Base-by-base conservation (phyloP, 2,797 vertebrate species). In the Silurus aristotelis region DNA sequence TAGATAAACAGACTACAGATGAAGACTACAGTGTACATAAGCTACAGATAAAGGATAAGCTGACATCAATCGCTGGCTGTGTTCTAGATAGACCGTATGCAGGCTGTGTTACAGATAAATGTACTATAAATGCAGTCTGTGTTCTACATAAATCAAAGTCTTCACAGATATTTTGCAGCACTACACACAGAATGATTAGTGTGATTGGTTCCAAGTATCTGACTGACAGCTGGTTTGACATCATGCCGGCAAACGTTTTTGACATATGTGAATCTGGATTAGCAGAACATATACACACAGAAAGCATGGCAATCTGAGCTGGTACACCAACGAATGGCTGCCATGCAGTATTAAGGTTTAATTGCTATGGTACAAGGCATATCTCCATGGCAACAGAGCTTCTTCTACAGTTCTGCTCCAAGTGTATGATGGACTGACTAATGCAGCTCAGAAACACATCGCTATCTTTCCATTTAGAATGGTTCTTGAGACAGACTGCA, bases 381-480 rank as follows among this genome's bases (percentile, higher is more conserved):
- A 63, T 86, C 80, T 60, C 84, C 66, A 83, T 86, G 80, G 85
- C 64, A 86, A 86, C 80, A 83, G 55, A 86, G 66, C 80, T 56
- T 58, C 61, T 14, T 82, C 79, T 76, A 58, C 76, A 70, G 63
- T 75, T 85, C 63, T 77, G 84, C 63, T 85, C 48, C 17, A 73
- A 58, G 71, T 76, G 55, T 78, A n/a, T 52, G 38, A 58, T 25
- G 60, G 75, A 31, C 72, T 63, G 80, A 83, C 73, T 77, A 68
- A 86, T 77, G 43, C 68, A 55, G 72, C 38, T 67, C 25, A n/a
- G 63, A 61, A 85, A 64, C 61, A 73, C 27, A n/a, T 64, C 58
- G 25, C 70, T 4, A 20, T 72, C 22, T 20, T 60, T 7, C 75
- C 46, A 56, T 56, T 75, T 8, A 25, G 7, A 48, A 25, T 1